Base-by-base conservation (phyloP, 2,888 invertebrate species). In the Hypsopygia costalis region DNA sequence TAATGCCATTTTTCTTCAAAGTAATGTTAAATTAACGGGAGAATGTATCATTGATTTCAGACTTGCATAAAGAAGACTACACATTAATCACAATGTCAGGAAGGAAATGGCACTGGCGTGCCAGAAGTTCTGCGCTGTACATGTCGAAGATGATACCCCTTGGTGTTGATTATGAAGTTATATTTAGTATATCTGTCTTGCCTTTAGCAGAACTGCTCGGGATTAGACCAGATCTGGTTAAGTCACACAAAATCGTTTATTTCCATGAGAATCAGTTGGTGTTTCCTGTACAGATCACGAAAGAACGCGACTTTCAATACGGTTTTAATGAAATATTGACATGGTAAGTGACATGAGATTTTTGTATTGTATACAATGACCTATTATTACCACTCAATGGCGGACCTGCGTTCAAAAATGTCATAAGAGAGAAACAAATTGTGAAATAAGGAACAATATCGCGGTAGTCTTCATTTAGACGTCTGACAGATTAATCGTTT, bases 51-150 rank as follows among this genome's bases (percentile, higher is more conserved):
- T 25, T 36, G 36, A 12, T 40, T 46, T 34, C 40, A 47, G 47
- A 34, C 12, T 9, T 44, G 1, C 34, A 36, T 44, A 49, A 58
- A 1, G 52, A 50, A 5, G 65, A 77, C 38, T 88, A 76, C 27
- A 34, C 16, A 7, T 29, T 93, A 6, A 77, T 91, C 20, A 91
- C 91, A 31, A 74, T 94, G 62, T 82, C 92, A 1, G 92, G 92
- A 5, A 94, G 93, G 60, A 94, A 94, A 66, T 95, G 94, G 94
- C 94, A 93, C 55, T 95, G 94, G 94, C 25, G 93, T 41, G 93
- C 94, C 0, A 74, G 94, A 34, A 93, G 92, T 9, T 90, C 92
- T 11, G 92, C 94, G 0, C 70, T 94, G 1, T 88, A 91, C 53
- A 81, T 94, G 47, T 89, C 91, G 1, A 89, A 91, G 58, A 67